A percentile compares a stretch with the other conserved stretches of the same genome.
phyloP scores from a whole-genome alignment of 2,888 invertebrate genomes.

The Erynnis tages region DNA sequence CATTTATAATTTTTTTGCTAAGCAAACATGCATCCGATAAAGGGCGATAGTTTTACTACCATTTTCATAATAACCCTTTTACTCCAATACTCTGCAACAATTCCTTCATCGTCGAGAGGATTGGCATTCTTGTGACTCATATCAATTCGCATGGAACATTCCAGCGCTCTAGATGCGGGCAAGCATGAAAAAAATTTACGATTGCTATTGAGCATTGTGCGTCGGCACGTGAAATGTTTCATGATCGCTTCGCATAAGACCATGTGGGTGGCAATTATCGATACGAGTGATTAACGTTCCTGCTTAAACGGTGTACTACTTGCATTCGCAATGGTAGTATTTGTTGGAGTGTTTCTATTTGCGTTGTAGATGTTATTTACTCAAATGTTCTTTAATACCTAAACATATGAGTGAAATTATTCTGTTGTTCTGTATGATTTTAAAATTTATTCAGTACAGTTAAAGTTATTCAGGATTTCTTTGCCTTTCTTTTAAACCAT shows the following conservation, averaged over 20 bases:
- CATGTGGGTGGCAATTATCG: constrained; percentile 37
- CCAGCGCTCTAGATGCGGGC: constrained; percentile 20
- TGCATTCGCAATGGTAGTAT: not conserved
- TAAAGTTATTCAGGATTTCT: too few species aligned
- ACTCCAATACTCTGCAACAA: not conserved
- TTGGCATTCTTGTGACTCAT: not conserved
- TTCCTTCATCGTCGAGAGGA: constrained; percentile 2
- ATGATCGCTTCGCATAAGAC: constrained; percentile 36
- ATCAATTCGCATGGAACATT: constrained; percentile 10
- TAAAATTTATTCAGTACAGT: too few species aligned
- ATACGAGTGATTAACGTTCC: constrained; percentile 36
- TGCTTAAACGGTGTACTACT: not conserved
- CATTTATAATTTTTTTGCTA: too few species aligned
- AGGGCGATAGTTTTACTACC: too few species aligned
- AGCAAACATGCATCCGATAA: too few species aligned
- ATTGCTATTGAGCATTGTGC: constrained; percentile 16
- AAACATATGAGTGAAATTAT: too few species aligned
- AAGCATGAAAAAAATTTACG: constrained; percentile 14
- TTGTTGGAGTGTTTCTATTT: not conserved
- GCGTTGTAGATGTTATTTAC: too few species aligned
- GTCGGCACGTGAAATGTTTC: constrained; percentile 39
- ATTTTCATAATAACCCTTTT: too few species aligned
- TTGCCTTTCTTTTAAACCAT: too few species aligned
- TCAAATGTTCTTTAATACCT: too few species aligned
- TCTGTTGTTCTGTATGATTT: too few species aligned